Evolutionary conservation across 2,113 vertebrate genomes (phyloP), one percentile per base, ranked within the genome.

Genomic region (Aegithalos caudatus): DNA sequence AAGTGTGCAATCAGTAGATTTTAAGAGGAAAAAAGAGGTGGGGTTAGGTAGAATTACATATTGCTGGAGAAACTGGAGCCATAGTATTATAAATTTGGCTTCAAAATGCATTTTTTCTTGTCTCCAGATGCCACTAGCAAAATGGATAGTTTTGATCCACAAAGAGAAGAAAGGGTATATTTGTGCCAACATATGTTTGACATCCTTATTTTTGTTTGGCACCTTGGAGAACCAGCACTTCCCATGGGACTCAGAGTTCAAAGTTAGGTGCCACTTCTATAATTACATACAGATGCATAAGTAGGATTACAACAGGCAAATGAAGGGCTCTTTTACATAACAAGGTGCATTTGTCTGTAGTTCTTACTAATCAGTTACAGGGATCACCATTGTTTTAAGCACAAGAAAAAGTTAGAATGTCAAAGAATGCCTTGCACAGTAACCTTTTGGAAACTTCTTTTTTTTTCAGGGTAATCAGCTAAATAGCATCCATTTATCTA

Each of bases 161-260:
- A 58, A 79, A 89, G 56, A 86, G 62, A 92, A 91, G 60, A 96
- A 96, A 94, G 28, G 12, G 24, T 90, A 19, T 65, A 51, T 82
- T 95, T 69, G 73, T 93, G 83, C 94, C 94, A 97, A 86, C 81
- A 74, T 72, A 35, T 94, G 88, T 94, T 95, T 95, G 81, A 94
- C 88, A 88, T 82, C 28, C 51, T 94, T 89, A 65, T 92, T 96
- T 94, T 81, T 87, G 87, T 93, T 92, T 95, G 94, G 90, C 89
- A 96, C 60, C 73, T 88, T 56, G 50, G 21, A 76, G 45, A 74
- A 67, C 25, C 47, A 79, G 61, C 15, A 28, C 6, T 69, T 83
- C 79, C 88, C 65, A 27, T 12, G 82, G 57, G 84, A 92, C 40
- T 91, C n/a, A 64, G 92, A 81, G 82, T 95, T 96, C 60, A 86